phyloP scores from a whole-genome alignment of 2,113 vertebrate genomes.

The Phaethon lepturus region DNA sequence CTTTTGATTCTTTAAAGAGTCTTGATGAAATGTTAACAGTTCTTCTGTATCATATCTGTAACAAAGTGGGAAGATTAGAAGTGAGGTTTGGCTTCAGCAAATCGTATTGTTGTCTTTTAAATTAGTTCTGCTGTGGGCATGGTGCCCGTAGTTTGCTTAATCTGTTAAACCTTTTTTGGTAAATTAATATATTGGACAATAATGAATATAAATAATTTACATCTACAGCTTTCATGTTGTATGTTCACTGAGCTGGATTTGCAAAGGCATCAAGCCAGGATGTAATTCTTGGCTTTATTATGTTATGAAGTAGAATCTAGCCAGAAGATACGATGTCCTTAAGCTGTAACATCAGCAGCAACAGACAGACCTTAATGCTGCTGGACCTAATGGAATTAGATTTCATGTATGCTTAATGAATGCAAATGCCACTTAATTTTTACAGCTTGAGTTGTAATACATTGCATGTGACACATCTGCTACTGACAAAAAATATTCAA shows the following conservation, averaged over 20 bases:
- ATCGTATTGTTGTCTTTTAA: background rate
- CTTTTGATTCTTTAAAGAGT: constrained; percentile 22
- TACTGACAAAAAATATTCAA: constrained; percentile 26
- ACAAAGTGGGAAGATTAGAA: background rate
- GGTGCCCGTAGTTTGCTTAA: constrained; percentile 19
- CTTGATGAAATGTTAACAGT: background rate
- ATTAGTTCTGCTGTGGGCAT: background rate
- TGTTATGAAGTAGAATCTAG: constrained; percentile 47
- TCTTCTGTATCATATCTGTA: background rate
- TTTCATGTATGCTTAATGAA: constrained; percentile 65
- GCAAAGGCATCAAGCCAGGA: constrained; percentile 26
- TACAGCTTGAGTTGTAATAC: constrained; percentile 50
- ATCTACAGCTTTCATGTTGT: background rate
- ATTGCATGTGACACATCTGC: constrained; percentile 21
- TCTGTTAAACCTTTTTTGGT: constrained; percentile 17
- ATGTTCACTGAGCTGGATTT: constrained; percentile 12
- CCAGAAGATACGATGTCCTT: constrained; percentile 47
- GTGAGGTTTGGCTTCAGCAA: background rate
- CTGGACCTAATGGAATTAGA: constrained; percentile 44
- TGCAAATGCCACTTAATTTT: constrained; percentile 62
- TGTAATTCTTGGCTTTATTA: constrained; percentile 56
- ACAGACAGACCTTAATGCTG: constrained; percentile 25
- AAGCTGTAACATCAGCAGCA: constrained; percentile 2
- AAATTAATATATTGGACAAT: constrained; percentile 40
- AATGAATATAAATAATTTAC: constrained; percentile 58